phyloP scores from a whole-genome alignment of 2,888 invertebrate species.

The Salpingus planirostris region DNA sequence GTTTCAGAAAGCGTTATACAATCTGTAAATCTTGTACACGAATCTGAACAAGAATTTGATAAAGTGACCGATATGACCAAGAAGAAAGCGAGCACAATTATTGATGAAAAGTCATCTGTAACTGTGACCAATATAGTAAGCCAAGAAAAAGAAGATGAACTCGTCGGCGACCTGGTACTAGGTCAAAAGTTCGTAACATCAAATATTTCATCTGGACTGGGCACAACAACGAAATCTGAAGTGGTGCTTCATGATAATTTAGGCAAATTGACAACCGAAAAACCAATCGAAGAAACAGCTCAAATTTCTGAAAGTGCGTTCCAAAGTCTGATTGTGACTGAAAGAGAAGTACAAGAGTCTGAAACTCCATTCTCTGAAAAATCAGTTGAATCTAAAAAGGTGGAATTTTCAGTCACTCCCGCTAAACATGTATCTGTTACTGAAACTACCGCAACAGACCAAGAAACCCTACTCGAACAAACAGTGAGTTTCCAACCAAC shows the following conservation, averaged over 20 bases:
- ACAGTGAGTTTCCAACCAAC: conserved; percentile 12
- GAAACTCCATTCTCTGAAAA: conserved; percentile 33
- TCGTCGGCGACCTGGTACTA: conserved; percentile 7
- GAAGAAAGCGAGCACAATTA: conserved; percentile 36
- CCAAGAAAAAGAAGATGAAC: conserved; percentile 28
- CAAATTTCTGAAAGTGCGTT: conserved; percentile 34
- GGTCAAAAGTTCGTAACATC: conserved; percentile 16
- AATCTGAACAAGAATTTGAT: conserved; percentile 39
- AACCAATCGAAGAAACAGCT: conserved; percentile 17
- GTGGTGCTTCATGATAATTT: conserved; percentile 39
- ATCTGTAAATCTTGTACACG: conserved; percentile 41
- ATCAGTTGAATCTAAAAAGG: conserved; percentile 36
- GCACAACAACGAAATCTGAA: conserved; percentile 28
- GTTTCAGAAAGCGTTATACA: conserved; percentile 39
- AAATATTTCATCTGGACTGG: conserved; percentile 24
- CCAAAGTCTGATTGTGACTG: conserved; percentile 44
- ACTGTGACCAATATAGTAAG: conserved; percentile 29
- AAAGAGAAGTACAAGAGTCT: conserved; percentile 43
- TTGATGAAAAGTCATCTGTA: conserved; percentile 41
- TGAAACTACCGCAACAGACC: conserved; percentile 37
- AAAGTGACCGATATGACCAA: conserved; percentile 28
- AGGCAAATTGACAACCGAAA: conserved; percentile 36
- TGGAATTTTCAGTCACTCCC: conserved; percentile 40
- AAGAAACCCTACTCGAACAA: conserved; percentile 26
- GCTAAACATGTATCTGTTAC: conserved; percentile 35